Evolutionary conservation across 2,113 vertebrate species (phyloP), one percentile per base, ranked within the genome.

Genomic region (Oreochromis tanganicae): DNA sequence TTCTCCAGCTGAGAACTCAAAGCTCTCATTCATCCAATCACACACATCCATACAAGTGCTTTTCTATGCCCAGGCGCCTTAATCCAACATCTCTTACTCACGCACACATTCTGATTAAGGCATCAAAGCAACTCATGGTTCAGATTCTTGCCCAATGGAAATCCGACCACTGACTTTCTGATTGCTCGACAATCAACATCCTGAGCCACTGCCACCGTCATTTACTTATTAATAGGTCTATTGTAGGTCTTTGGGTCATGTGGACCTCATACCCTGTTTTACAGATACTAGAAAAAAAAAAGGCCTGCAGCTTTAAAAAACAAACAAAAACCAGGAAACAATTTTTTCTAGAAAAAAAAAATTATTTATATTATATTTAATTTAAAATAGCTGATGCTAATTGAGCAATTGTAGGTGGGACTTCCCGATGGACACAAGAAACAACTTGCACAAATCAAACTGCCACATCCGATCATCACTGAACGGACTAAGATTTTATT

Each of bases 301-400:
- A 1, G 3, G n/a, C 19, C 9, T 5, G 19, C 52, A 54, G 19
- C 9, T 54, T 55, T 11, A 21, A n/a, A 55, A 52, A 55, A 5
- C 3, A 21, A 12, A 14, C 0, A 2, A 12, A 4, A 1, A 6
- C 10, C 4, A 2, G 27, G 4, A 29, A 29, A 32, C 2, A 0
- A 0, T 29, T 29, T 9, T 59, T 59, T 8, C 12, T 0, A 9
- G 1, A 0, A 16, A 14, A 8, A 7, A 56, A 16, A 16, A 4
- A 32, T 6, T 32, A 32, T 2, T 10, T 27, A 27, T 27, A 27
- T 27, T 0, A 17, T 32, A 32, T 3, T 61, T 32, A 17, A 41
- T 61, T 61, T 61, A 17, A 61, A 61, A 34, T 17, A 61, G 57
- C 29, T 61, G 3, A 34, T 61, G 57, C 57, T n/a, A 36, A 63